These are phyloP conservation scores for Volucella inanis DNA, from an alignment of 2,888 invertebrate genomes.

Conservation along the genomic window DNA sequence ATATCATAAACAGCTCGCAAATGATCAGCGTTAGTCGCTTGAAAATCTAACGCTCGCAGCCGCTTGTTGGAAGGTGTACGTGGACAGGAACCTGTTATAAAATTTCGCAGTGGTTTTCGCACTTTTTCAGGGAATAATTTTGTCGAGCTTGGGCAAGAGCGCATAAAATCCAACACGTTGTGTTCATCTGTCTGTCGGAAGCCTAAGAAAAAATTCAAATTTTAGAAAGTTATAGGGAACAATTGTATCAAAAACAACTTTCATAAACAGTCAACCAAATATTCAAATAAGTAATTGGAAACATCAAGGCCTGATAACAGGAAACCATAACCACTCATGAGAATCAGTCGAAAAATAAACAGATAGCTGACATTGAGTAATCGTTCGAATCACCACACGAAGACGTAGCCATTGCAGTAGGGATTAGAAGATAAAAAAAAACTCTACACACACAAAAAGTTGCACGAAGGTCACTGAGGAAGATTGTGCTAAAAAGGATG, in stretches of 20 bases:
- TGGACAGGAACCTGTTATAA: conserved; percentile 92
- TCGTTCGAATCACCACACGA: too few species aligned
- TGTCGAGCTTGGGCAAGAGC: conserved; percentile 93
- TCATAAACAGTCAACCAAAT: neutral
- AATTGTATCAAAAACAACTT: neutral
- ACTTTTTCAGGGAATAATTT: conserved; percentile 93
- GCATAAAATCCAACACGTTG: conserved; percentile 83
- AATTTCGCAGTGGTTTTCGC: conserved; percentile 91
- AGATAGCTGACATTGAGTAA: too few species aligned
- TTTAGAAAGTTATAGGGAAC: neutral
- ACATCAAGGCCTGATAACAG: too few species aligned
- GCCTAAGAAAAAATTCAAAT: conserved; percentile 78
- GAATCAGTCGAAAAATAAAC: too few species aligned
- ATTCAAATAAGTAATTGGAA: too few species aligned
- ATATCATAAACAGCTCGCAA: conserved; percentile 93
- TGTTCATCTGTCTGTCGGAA: conserved; percentile 84
- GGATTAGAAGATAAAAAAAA: too few species aligned
- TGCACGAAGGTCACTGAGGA: too few species aligned
- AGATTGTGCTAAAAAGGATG: too few species aligned
- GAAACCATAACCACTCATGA: too few species aligned
- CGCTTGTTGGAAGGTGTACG: conserved; percentile 85
- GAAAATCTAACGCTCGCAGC: conserved; percentile 89
- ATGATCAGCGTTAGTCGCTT: conserved; percentile 93
- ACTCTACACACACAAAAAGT: too few species aligned
- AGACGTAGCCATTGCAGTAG: too few species aligned